phyloP scores from a whole-genome alignment of 2,888 invertebrate genomes.

The Allygus modestus region DNA sequence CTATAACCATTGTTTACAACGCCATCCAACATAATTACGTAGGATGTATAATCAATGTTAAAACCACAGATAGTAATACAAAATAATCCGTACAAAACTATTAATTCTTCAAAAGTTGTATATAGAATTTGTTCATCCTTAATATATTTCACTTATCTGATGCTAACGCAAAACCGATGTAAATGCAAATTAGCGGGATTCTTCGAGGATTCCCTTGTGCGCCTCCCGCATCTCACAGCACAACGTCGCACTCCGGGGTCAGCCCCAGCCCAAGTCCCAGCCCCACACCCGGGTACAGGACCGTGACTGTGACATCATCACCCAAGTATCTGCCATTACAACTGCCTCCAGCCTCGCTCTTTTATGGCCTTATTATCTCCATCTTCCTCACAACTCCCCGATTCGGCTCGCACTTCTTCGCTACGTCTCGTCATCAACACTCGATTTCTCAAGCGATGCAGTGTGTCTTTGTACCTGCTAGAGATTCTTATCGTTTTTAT shows the following conservation, averaged over 20 bases:
- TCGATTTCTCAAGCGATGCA: background rate
- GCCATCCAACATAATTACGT: too few species aligned
- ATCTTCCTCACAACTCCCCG: background rate
- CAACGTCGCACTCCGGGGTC: too few species aligned
- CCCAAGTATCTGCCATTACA: conserved; percentile 2
- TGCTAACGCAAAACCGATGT: background rate
- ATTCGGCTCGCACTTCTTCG: conserved; percentile 3
- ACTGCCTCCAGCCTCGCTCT: conserved; percentile 1
- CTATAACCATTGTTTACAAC: too few species aligned
- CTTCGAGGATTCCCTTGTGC: background rate
- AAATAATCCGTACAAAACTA: too few species aligned
- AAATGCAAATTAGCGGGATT: background rate
- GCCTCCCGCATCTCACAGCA: background rate
- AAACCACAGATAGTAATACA: too few species aligned
- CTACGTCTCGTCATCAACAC: background rate
- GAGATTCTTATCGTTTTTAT: conserved; percentile 1
- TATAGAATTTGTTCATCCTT: too few species aligned
- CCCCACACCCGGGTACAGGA: background rate
- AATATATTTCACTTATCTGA: too few species aligned
- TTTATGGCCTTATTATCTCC: conserved; percentile 28
- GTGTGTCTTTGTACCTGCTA: background rate
- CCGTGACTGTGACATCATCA: background rate
- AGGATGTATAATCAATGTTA: too few species aligned
- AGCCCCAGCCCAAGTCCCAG: background rate
- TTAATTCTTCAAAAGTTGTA: too few species aligned